Evolutionary conservation across 2,113 vertebrate genomes (phyloP), one percentile per base, ranked within the genome.

Genomic region (Malaclemys terrapin): DNA sequence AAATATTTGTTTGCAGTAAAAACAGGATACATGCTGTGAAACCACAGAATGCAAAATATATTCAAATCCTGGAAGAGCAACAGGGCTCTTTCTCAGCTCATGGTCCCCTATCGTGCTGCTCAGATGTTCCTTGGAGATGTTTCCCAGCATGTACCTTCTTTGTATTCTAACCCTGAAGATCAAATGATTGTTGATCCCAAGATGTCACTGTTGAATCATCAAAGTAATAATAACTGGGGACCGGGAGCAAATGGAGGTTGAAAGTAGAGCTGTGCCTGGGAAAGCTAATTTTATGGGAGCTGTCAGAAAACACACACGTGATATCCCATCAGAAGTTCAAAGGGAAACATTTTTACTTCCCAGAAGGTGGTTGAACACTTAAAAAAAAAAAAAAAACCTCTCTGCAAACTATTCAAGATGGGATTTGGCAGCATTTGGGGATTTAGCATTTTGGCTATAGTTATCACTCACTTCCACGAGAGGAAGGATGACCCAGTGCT

Each of bases 381-480:
- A 53, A 53, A 22, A 20, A 27, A 29, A 29, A 22, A 20, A 27
- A 29, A 29, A 38, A 29, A 59, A 62, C 35, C 65, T 31, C 4
- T 85, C 45, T 53, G 75, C 5, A 20, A 47, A 76, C 75, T 47
- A 27, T 76, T 76, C 42, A 88, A 65, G 80, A 65, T 4, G 93
- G 49, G 17, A 76, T 76, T 27, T 45, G 42, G 24, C 10, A 76
- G 42, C 24, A 45, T 76, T 47, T 76, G 38, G 20, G 38, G 38
- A 45, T 76, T 27, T 72, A 38, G 19, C n/a, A 72, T 90, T 83
- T 79, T 91, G 57, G 31, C 91, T 94, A 93, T 84, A 80, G 88
- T 54, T 52, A 88, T 95, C 93, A 95, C 75, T 6, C 82, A 10
- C 17, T 83, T 59, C 72, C 88, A 79, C 25, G 78, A 95, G 85